phyloP scores from a whole-genome alignment of 2,797 vertebrate genomes.

The Anas georgica region DNA sequence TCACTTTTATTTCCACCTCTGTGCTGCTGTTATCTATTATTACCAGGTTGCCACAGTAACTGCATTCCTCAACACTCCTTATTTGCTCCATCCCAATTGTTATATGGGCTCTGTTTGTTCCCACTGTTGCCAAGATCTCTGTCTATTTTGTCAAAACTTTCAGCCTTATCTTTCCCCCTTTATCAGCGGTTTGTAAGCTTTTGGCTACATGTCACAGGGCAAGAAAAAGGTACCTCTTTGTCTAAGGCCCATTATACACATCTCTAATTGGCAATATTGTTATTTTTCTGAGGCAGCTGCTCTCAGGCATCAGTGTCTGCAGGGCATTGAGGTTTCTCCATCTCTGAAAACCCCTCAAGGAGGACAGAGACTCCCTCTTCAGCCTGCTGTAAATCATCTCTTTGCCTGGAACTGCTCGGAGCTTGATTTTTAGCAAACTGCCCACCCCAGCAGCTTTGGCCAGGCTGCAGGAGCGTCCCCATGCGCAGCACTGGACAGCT shows the following conservation, averaged over 20 bases:
- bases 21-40: conserved; percentile 43
- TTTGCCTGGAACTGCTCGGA: background rate
- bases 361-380: background rate
- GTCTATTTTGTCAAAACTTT: background rate
- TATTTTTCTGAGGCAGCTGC: background rate
- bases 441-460: background rate
- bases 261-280: background rate
- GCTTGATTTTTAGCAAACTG: background rate
- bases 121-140: background rate
- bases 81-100: conserved; percentile 44
- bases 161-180: background rate
- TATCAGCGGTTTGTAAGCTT: background rate
- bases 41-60: conserved; percentile 61
- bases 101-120: conserved; percentile 6
- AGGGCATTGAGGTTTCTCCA: background rate
- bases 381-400: background rate
- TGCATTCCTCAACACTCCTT: conserved; percentile 37
- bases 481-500: background rate
- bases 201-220: background rate
- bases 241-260: background rate
- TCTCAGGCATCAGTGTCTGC: background rate
- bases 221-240: background rate
- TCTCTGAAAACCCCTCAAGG: background rate
- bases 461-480: background rate
- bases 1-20: conserved; percentile 47